Evolutionary conservation across 2,113 vertebrate species (phyloP).

Genomic region (Amblyopsis rosae): DNA sequence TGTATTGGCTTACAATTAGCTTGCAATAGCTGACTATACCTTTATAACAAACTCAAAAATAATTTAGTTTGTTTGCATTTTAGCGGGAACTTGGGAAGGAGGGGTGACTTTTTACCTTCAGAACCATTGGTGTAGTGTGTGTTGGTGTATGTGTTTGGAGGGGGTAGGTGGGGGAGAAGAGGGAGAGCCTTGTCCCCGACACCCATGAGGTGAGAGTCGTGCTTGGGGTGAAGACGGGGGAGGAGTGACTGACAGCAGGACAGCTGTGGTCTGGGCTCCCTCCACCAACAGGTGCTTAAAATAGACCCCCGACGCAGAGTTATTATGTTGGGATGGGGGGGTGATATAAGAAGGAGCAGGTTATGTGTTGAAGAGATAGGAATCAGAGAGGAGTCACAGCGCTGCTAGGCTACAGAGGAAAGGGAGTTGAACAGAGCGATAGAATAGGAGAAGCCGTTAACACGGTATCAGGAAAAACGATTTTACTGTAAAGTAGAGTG

Average conservation of each 20-base stretch:
- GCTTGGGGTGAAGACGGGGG: not conserved
- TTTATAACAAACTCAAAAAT: no score
- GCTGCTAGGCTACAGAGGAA: no score
- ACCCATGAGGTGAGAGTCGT: not conserved
- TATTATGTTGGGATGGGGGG: not conserved
- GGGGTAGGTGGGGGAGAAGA: not conserved
- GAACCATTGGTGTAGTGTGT: not conserved
- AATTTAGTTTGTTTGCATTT: no score
- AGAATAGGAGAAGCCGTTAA: no score
- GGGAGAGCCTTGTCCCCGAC: no score
- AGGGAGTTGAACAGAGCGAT: no score
- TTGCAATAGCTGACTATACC: no score
- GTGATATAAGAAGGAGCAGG: not conserved
- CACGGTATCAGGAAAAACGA: no score
- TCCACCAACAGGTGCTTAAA: conserved; percentile 61
- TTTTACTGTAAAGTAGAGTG: no score
- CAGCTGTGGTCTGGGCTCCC: conserved; percentile 57
- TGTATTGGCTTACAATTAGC: no score
- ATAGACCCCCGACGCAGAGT: conserved; percentile 32
- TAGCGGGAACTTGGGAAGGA: not conserved
- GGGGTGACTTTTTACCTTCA: not conserved
- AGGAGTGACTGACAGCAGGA: conserved; percentile 54
- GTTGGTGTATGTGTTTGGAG: not conserved
- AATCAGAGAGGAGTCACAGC: no score
- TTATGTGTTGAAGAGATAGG: no score